A percentile compares a stretch with the other conserved stretches of the same genome.
Evolutionary conservation across 2,113 vertebrate genomes (phyloP).

Genomic region (Zosterops pallidus): DNA sequence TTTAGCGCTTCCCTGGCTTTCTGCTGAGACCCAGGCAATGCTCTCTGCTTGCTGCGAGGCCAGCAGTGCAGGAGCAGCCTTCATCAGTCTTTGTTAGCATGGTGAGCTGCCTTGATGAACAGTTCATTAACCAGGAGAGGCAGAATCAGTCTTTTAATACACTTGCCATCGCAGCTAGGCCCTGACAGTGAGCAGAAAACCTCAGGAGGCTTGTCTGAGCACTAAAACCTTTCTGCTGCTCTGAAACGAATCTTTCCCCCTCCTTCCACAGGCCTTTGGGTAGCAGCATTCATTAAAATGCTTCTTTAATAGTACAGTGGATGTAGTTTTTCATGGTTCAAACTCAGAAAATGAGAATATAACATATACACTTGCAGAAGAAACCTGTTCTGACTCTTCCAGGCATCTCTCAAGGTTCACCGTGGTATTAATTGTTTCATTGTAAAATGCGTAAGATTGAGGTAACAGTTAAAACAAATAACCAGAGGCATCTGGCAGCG

Average conservation of each 20-base stretch:
- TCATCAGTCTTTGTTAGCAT: conserved; percentile 68
- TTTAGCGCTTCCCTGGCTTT: conserved; percentile 51
- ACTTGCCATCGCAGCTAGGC: conserved; percentile 12
- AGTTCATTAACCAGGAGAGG: conserved; percentile 65
- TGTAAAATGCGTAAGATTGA: conserved; percentile 27
- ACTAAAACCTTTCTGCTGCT: conserved; percentile 5
- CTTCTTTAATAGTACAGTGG: not conserved
- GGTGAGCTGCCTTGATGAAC: conserved; percentile 51
- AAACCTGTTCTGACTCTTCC: conserved; percentile 15
- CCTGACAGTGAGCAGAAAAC: not conserved
- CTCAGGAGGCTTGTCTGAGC: not conserved
- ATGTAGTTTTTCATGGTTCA: not conserved
- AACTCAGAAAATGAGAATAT: not conserved
- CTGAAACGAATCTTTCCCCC: conserved; percentile 3
- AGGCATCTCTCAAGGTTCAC: not conserved
- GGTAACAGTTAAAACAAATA: conserved; percentile 66
- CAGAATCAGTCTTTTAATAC: conserved; percentile 59
- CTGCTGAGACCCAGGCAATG: conserved; percentile 27
- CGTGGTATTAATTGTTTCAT: conserved; percentile 15
- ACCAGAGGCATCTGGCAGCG: conserved; percentile 36
- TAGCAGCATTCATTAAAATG: conserved; percentile 11
- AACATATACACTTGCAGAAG: not conserved
- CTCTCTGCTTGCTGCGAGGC: conserved; percentile 29
- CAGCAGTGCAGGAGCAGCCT: conserved; percentile 36
- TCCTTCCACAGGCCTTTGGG: conserved; percentile 3